Evolutionary conservation across 2,113 vertebrate species (phyloP).

Genomic region (Callipepla squamata): DNA sequence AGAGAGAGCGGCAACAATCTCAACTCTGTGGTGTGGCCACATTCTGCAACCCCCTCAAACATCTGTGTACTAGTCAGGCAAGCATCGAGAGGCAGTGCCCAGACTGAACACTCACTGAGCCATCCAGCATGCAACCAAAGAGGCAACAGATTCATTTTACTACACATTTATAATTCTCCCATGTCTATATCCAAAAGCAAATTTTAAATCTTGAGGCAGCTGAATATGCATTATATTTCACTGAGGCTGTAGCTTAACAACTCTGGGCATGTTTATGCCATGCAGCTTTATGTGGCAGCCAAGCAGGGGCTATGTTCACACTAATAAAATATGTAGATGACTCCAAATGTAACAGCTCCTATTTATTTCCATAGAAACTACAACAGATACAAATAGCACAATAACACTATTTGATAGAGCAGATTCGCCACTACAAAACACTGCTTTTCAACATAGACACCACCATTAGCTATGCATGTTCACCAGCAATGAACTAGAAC

Average conservation of each 20-base stretch:
- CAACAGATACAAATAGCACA: too few relatives aligned
- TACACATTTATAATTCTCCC: neutral
- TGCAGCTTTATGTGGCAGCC: neutral
- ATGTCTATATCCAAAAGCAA: neutral
- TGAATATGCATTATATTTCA: neutral
- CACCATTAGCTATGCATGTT: too few relatives aligned
- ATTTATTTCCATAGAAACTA: too few relatives aligned
- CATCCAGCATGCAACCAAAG: neutral
- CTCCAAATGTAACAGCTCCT: neutral
- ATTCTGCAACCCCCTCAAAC: neutral
- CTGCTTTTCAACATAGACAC: too few relatives aligned
- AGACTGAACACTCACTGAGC: neutral
- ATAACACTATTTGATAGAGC: too few relatives aligned
- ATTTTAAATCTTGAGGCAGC: neutral
- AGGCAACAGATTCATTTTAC: neutral
- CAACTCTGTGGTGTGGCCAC: fast-evolving
- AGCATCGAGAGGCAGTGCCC: too few relatives aligned
- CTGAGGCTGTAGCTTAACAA: neutral
- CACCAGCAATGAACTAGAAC: too few relatives aligned
- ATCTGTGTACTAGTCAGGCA: neutral
- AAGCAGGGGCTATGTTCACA: neutral
- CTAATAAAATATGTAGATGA: neutral
- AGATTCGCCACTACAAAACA: too few relatives aligned
- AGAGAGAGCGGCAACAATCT: neutral
- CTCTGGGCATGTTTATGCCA: neutral